Conservation (phyloP, 2,797 vertebrate species). For the Pachyuromys duprasi region DNA sequence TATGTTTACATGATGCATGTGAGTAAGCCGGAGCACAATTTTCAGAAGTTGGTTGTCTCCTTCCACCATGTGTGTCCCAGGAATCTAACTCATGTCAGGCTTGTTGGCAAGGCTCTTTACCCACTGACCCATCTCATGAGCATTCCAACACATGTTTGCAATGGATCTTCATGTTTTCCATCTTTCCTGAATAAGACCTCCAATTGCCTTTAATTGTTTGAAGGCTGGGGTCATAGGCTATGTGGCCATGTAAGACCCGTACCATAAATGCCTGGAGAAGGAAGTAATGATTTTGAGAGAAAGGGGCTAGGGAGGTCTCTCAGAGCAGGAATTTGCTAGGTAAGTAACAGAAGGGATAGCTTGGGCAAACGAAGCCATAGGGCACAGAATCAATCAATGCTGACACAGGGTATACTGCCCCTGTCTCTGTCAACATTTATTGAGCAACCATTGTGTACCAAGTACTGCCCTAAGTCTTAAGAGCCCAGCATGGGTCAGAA, state of each 20-base stretch:
- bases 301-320: background rate
- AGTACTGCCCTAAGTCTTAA: background rate
- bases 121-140: background rate
- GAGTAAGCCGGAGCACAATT: background rate
- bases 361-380: background rate
- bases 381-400: background rate
- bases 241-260: background rate
- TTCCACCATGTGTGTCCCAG: background rate
- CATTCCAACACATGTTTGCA: background rate
- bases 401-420: background rate
- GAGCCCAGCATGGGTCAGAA: background rate
- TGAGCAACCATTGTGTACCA: background rate
- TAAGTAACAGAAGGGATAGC: background rate
- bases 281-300: background rate
- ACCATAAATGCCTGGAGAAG: background rate
- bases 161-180: background rate
- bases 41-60: background rate
- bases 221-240: background rate
- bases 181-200: background rate
- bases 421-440: background rate
- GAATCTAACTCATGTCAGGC: background rate
- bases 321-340: background rate
- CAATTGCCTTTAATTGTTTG: background rate
- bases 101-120: background rate
- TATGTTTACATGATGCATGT: background rate